These are phyloP conservation scores for Drosophila subpulchrella DNA, from an alignment of 1,140 invertebrate genomes.

Conservation along the genomic window DNA sequence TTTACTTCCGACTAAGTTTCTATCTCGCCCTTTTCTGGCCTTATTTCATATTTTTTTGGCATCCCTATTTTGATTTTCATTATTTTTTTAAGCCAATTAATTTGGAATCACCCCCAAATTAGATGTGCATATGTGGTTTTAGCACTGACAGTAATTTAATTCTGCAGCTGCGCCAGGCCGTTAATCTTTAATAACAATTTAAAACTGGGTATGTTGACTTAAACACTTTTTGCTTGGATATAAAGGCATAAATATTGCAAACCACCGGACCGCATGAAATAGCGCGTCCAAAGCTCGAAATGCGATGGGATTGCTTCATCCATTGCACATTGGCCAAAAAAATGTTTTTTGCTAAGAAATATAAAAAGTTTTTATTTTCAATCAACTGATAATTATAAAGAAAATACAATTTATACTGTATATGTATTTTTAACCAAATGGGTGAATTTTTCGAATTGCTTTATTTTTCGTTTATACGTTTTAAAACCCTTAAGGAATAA, in stretches of 20 bases:
- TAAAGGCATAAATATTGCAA: not conserved
- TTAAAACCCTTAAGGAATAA: too few species aligned
- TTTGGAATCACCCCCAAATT: not conserved
- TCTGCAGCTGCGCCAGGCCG: not conserved
- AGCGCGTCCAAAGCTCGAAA: not conserved
- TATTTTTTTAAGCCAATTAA: not conserved
- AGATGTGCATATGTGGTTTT: not conserved
- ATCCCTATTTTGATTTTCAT: too few species aligned
- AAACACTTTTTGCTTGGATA: slow-evolving; percentile 1
- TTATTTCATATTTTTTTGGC: too few species aligned
- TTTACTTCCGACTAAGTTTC: too few species aligned
- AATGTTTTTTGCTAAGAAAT: not conserved
- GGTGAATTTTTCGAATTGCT: too few species aligned
- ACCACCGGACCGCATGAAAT: slow-evolving; percentile 4
- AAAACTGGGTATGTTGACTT: not conserved
- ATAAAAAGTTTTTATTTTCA: not conserved
- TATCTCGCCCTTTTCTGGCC: too few species aligned
- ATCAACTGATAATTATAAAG: too few species aligned
- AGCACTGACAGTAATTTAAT: not conserved
- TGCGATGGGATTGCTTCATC: slow-evolving; percentile 1
- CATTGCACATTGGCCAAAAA: not conserved
- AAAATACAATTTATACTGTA: too few species aligned
- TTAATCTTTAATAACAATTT: slow-evolving; percentile 1
- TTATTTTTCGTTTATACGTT: too few species aligned
- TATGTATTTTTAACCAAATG: too few species aligned